Base-by-base conservation (phyloP, 2,113 vertebrate genomes). In the Axis porcinus region DNA sequence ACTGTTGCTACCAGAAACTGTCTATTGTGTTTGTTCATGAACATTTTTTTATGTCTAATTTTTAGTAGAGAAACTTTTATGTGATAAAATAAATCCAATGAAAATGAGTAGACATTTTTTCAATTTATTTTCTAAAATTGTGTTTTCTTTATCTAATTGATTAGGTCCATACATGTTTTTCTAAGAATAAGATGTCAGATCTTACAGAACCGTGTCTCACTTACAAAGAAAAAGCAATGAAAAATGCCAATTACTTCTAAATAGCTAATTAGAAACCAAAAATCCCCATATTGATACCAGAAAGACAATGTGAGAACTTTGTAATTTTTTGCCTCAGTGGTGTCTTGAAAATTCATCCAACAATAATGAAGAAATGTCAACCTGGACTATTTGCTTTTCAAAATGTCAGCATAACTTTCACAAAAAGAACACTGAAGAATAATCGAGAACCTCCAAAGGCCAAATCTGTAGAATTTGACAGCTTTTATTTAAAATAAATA, bases 361-460 rank as follows among this genome's bases (percentile, higher is more conserved):
- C 94, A 50, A 13, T 89, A 90, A 67, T 81, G 70, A 83, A 94
- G 93, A 86, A 96, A 55, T 95, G 88, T 97, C 94, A 97, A 15
- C 43, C 67, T 76, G 28, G 45, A 90, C 36, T 58, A 88, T 85
- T 13, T 91, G 36, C 87, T 92, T 94, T 97, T 94, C 28, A 14
- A 98, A 98, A 97, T 98, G 81, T 86, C 94, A 97, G 43, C 15
- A 86, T 55, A 88, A 7, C 27, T 85, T 76, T 88, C 62, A 96
- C 14, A 94, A 82, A 97, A 92, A 88, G 16, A 4, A 12, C 54
- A 47, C 67, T 36, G 13, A 89, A 87, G 74, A 88, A 91, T 94
- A 94, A 91, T 78, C 28, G 52, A 30, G 11, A 94, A 95, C 76
- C 27, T 90, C 47, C 79, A 96, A 97, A 97, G 76, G 85, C 85